These are phyloP conservation scores for Chromoteleia sp. DNA, from an alignment of 2,888 invertebrate species.

Conservation along the genomic window DNA sequence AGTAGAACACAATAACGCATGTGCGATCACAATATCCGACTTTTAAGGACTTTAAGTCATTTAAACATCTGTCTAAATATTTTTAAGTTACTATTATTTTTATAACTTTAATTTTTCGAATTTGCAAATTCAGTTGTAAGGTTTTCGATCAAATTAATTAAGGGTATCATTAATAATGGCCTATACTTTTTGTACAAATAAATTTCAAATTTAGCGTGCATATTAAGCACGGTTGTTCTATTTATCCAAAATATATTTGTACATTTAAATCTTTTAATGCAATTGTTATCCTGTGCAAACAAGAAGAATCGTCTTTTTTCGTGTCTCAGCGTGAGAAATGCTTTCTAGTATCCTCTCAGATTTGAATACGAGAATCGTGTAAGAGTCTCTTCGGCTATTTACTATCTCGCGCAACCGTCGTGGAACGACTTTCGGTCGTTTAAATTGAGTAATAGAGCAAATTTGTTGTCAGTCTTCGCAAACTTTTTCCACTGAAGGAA, in stretches of 20 bases:
- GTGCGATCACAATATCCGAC: slow-evolving; percentile 30
- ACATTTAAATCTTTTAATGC: slow-evolving; percentile 21
- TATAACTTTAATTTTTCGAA: neutral
- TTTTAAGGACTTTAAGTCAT: slow-evolving; percentile 29
- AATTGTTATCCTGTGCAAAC: slow-evolving; percentile 38
- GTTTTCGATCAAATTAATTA: too few species aligned
- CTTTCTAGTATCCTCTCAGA: slow-evolving; percentile 56
- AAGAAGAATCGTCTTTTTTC: slow-evolving; percentile 31
- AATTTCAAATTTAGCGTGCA: too few species aligned
- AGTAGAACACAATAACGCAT: slow-evolving; percentile 24
- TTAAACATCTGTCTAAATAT: slow-evolving; percentile 24
- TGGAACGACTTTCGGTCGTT: slow-evolving; percentile 60
- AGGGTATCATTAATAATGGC: too few species aligned
- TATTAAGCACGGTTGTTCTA: neutral
- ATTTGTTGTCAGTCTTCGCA: slow-evolving; percentile 64
- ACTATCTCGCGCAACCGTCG: slow-evolving; percentile 54
- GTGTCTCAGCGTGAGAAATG: slow-evolving; percentile 52
- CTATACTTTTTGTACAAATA: neutral
- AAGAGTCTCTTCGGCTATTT: slow-evolving; percentile 58
- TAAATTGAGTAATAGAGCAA: slow-evolving; percentile 64
- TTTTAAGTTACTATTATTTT: neutral
- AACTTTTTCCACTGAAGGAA: slow-evolving; percentile 46
- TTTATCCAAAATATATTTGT: neutral
- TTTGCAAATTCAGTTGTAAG: too few species aligned
- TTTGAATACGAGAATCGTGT: slow-evolving; percentile 62